phyloP scores from a whole-genome alignment of 2,888 invertebrate genomes.

The Sinhomidia bicolor region DNA sequence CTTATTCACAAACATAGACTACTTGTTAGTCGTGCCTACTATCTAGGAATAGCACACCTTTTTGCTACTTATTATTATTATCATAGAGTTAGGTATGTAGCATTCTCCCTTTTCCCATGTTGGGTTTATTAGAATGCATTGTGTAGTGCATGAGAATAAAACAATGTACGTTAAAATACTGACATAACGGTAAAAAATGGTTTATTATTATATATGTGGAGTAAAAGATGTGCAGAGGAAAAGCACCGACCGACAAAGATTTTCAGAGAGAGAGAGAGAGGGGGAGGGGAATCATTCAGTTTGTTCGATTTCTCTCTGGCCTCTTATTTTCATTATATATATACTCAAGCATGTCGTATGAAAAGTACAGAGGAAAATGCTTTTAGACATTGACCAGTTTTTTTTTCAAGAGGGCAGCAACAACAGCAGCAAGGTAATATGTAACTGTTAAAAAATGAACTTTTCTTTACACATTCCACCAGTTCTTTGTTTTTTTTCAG shows the following conservation, averaged over 20 bases:
- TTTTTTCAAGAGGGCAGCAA: slow-evolving; percentile 3
- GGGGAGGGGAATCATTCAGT: slow-evolving; percentile 3
- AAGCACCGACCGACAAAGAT: no score
- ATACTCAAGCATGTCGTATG: slow-evolving; percentile 30
- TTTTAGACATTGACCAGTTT: slow-evolving; percentile 47
- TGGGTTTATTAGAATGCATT: slow-evolving; percentile 27
- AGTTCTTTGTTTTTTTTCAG: neutral
- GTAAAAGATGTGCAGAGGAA: neutral
- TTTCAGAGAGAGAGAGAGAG: no score
- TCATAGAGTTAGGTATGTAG: no score
- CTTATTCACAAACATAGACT: no score
- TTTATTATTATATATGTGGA: neutral
- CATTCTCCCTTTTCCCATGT: slow-evolving; percentile 39
- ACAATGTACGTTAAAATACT: slow-evolving; percentile 30
- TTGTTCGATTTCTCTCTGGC: neutral
- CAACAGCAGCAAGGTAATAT: neutral
- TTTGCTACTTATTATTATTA: no score
- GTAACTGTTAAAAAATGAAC: slow-evolving; percentile 25
- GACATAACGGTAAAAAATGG: neutral
- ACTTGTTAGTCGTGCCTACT: no score
- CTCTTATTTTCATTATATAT: neutral
- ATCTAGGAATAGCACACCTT: neutral
- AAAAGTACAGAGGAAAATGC: slow-evolving; percentile 18
- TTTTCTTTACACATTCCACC: slow-evolving; percentile 11
- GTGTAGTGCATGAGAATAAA: slow-evolving; percentile 43